A percentile compares a stretch with the other conserved stretches of the same genome.
phyloP scores from a whole-genome alignment of 2,888 invertebrate genomes.

The Hypselothyrea guttata region DNA sequence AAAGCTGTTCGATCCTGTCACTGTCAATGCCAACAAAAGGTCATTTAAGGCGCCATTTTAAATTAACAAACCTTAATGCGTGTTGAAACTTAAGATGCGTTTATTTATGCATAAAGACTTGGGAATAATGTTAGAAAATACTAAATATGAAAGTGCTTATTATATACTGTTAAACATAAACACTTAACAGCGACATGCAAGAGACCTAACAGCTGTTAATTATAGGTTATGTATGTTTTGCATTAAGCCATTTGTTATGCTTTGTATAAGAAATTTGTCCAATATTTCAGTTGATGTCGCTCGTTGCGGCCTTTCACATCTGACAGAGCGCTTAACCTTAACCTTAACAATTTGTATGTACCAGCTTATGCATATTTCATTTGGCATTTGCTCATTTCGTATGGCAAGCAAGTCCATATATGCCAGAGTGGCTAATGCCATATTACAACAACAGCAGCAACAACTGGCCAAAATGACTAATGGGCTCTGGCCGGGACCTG shows the following conservation, averaged over 20 bases:
- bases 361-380: conserved; percentile 63
- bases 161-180: too few relatives aligned
- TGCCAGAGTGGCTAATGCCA: conserved; percentile 44
- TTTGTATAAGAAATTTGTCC: conserved; percentile 54
- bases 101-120: too few relatives aligned
- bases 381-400: conserved; percentile 44
- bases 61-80: too few relatives aligned
- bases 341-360: conserved; percentile 53
- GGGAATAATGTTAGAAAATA: too few relatives aligned
- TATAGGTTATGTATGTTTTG: conserved; percentile 1
- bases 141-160: too few relatives aligned
- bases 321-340: conserved; percentile 70
- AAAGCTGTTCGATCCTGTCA: too few relatives aligned
- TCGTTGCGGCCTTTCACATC: conserved; percentile 40
- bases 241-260: conserved; percentile 25
- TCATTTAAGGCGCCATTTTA: too few relatives aligned
- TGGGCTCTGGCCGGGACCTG: conserved; percentile 41
- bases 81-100: too few relatives aligned
- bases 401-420: conserved; percentile 9
- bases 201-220: neutral
- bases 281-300: conserved; percentile 27
- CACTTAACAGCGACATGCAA: too few relatives aligned
- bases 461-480: conserved; percentile 64
- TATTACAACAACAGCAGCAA: conserved; percentile 44
- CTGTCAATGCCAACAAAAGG: too few relatives aligned